Conservation (phyloP, 2,113 vertebrate genomes). For the cat (Felis catus) region F.catus_Fca126_mat1.0 CM031413.1:164877501-164878000, state of each 20-base stretch:
- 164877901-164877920: neutral
- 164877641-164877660: too few relatives aligned
- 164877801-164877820: neutral
- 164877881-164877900: too few relatives aligned
- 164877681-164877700: neutral
- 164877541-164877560: neutral
- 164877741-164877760: neutral
- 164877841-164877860: neutral
- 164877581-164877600: neutral
- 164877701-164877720: neutral
- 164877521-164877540: neutral
- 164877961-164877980: neutral
- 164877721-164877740: neutral
- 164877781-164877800: neutral
- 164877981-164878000: neutral
- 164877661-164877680: neutral
- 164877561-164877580: neutral
- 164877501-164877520: neutral
- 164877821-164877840: neutral
- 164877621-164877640: neutral
- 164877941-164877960: neutral
- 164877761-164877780: neutral
- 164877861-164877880: rapidly evolving
- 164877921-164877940: neutral
- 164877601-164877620: neutral